These are phyloP conservation scores for Ennomos erosarius DNA, from an alignment of 2,888 invertebrate genomes.

Conservation along the genomic window DNA sequence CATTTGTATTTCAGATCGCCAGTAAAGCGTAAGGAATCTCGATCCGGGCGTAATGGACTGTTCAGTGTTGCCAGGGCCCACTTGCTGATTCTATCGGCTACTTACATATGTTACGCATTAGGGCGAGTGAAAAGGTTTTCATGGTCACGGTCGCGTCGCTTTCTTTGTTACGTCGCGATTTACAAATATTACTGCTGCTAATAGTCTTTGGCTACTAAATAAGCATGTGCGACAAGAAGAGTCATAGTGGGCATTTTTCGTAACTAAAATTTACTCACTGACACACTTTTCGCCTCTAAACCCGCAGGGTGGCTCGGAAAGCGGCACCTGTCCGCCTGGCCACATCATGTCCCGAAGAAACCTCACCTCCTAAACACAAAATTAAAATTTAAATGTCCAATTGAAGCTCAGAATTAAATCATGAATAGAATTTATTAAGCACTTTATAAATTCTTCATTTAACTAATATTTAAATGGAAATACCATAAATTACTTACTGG, in stretches of 20 bases:
- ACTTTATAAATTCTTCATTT: no score
- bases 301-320: constrained; percentile 95
- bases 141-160: constrained; percentile 33
- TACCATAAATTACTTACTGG: no score
- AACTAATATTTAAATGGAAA: no score
- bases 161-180: constrained; percentile 29
- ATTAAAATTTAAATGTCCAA: not conserved
- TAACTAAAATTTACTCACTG: constrained; percentile 86
- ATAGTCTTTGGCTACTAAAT: not conserved
- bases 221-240: no score
- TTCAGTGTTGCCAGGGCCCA: constrained; percentile 40
- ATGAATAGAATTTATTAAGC: no score
- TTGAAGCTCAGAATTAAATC: not conserved
- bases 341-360: constrained; percentile 90
- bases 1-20: constrained; percentile 65
- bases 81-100: constrained; percentile 61
- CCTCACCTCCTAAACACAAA: constrained; percentile 87
- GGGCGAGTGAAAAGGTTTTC: constrained; percentile 48
- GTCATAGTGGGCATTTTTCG: no score
- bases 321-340: constrained; percentile 91
- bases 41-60: constrained; percentile 48
- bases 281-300: constrained; percentile 95
- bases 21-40: constrained; percentile 46
- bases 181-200: constrained; percentile 25
- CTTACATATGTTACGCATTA: constrained; percentile 60